Percentiles rank a stretch among this genome's conserved stretches.
Evolutionary conservation across 2,113 vertebrate species (phyloP).

Genomic region (Corythornis cristatus): DNA sequence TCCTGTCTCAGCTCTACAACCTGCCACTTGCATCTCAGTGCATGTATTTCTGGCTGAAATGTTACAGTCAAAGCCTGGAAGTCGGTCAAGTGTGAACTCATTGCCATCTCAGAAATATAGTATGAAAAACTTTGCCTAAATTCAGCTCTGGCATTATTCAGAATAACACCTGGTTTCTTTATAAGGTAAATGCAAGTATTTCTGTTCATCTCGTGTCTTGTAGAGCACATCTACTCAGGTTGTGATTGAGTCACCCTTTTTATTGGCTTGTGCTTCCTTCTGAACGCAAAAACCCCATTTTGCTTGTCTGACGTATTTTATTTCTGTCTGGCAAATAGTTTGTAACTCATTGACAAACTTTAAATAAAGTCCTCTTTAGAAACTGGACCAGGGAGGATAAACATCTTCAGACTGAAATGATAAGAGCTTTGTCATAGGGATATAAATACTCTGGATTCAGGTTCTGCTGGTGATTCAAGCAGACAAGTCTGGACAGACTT

Average conservation of each 20-base stretch:
- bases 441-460: background rate
- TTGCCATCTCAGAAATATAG: background rate
- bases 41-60: conserved; percentile 14
- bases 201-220: fast-evolving
- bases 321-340: background rate
- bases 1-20: background rate
- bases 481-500: background rate
- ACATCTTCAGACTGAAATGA: background rate
- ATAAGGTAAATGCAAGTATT: background rate
- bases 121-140: background rate
- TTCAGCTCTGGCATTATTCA: background rate
- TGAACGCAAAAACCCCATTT: background rate
- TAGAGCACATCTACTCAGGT: background rate
- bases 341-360: conserved; percentile 13
- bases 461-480: background rate
- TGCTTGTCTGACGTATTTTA: background rate
- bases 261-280: background rate
- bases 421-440: background rate
- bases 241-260: background rate
- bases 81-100: background rate
- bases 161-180: background rate
- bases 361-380: background rate
- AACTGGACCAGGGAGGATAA: background rate
- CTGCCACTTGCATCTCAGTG: background rate
- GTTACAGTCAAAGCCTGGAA: background rate